Base-by-base conservation (phyloP, 2,113 vertebrate species). In the Turnix velox region DNA sequence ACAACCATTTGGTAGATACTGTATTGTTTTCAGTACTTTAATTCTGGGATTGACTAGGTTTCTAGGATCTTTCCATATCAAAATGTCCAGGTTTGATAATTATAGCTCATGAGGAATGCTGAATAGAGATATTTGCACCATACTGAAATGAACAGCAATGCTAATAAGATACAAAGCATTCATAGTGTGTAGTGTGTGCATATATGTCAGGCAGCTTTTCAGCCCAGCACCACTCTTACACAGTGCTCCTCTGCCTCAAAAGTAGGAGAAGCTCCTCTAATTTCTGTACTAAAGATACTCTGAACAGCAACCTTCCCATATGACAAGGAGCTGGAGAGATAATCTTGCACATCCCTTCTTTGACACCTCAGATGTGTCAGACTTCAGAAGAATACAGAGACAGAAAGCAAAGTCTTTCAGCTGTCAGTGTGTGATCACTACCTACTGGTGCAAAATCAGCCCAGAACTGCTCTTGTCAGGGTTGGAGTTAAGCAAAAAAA, bases 351-450 rank as follows among this genome's bases (percentile, higher is more conserved):
- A 69, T 92, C 39, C 13, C 49, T 92, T 42, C 57, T 82, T 91
- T 71, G n/a, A 46, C 33, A 73, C 31, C 42, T 93, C 71, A 88
- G 49, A 93, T 82, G 66, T 92, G 87, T 76, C 77, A 96, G 95
- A 92, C 73, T 94, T 72, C 58, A 79, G 84, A 69, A 43, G 66
- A 84, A 78, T 33, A 33, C 24, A 91, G 87, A 93, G 35, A 69
- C 77, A 69, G 66, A 87, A 91, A 91, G 52, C 31, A 57, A 65
- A 2, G 4, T 58, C 58, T 65, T 90, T 86, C 77, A 91, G 61
- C 73, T 91, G 62, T 88, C 69, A 79, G 25, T 37, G 61, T 79
- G 20, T 54, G 66, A 63, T 76, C 33, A 28, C 73, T 81, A 79
- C 33, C 33, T 25, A 40, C 18, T 17, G 66, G 40, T 69, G 58